Conservation (phyloP, 1,140 invertebrate species). For the Charaxes varanes region DNA sequence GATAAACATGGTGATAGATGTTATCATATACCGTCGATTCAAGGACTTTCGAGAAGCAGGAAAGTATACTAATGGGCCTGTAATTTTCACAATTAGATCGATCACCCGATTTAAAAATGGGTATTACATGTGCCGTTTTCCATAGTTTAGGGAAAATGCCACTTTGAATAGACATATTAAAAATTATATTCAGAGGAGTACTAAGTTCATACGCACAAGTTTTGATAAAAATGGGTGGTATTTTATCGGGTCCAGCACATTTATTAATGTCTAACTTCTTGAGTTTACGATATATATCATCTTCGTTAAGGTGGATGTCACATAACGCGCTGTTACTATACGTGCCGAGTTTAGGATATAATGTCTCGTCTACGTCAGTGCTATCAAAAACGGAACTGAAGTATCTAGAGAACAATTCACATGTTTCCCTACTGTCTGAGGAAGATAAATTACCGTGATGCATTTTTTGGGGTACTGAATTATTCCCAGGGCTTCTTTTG, state of each 20-base stretch:
- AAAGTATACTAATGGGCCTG: constrained; percentile 2
- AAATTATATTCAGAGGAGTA: background rate
- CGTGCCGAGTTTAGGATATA: no score
- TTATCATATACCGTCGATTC: constrained; percentile 1
- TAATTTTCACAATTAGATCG: background rate
- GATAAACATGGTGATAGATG: background rate
- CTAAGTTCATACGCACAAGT: background rate
- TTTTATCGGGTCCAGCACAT: background rate
- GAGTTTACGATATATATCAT: background rate
- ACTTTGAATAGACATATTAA: background rate
- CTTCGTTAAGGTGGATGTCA: background rate
- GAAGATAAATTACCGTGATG: background rate
- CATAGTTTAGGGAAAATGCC: constrained; percentile 2
- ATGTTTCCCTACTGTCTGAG: background rate
- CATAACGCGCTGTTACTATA: no score
- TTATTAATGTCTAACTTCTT: background rate
- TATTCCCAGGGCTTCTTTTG: background rate
- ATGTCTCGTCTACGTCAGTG: background rate
- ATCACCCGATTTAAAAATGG: background rate
- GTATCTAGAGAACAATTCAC: constrained; percentile 10
- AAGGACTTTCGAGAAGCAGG: background rate
- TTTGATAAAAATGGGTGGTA: background rate
- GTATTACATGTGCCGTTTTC: background rate
- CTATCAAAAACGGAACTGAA: constrained; percentile 6
- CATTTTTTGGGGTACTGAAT: constrained; percentile 5